A percentile compares a stretch with the other conserved stretches of the same genome.
Conservation (phyloP, 2,797 vertebrate species). For the Myiotriccus ornatus region DNA sequence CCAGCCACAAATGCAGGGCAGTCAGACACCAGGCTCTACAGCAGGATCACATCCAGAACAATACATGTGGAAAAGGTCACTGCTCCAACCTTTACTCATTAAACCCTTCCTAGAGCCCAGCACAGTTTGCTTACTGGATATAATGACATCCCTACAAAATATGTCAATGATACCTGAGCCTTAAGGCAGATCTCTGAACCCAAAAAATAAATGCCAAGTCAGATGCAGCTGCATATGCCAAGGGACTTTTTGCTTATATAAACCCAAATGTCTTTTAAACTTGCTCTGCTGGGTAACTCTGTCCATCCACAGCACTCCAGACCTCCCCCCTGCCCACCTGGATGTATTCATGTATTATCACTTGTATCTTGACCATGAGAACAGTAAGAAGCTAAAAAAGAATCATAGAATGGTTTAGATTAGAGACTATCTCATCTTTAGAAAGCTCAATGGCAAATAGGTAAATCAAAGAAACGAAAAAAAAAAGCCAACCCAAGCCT, state of each 20-base stretch:
- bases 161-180: background rate
- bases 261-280: background rate
- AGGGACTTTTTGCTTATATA: background rate
- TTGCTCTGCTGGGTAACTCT: background rate
- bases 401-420: background rate
- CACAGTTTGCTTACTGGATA: background rate
- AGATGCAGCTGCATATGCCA: background rate
- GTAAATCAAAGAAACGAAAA: background rate
- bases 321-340: background rate
- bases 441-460: background rate
- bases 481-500: background rate
- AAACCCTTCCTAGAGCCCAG: slow-evolving; percentile 5
- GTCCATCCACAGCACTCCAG: background rate
- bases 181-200: background rate
- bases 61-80: slow-evolving; percentile 8
- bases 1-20: background rate
- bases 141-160: background rate
- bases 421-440: background rate
- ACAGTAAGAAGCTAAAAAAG: background rate
- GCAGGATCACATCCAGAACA: background rate
- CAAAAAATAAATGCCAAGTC: slow-evolving; percentile 16
- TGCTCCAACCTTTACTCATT: slow-evolving; percentile 23
- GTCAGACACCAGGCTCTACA: background rate
- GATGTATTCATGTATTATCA: background rate
- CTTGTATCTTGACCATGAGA: background rate